Evolutionary conservation across 1,140 invertebrate genomes (phyloP), one percentile per base, ranked within the genome.

Genomic region (Bactericera cockerelli): DNA sequence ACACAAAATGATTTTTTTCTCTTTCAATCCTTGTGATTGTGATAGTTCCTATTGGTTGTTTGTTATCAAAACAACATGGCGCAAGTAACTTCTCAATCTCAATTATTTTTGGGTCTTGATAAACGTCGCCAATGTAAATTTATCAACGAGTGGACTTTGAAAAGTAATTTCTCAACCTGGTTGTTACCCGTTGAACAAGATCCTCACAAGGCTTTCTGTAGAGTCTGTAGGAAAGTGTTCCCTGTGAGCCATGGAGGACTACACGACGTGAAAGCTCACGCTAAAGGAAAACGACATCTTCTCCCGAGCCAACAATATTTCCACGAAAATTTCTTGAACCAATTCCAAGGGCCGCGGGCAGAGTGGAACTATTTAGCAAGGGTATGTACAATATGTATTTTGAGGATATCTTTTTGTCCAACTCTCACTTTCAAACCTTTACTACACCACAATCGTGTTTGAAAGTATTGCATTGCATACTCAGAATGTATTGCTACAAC

Each of bases 111-210:
- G 58, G 62, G 64, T 56, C 63, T 60, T 61, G 64, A 65, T 55
- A 65, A 64, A 62, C 66, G 67, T 31, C 66, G 68, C 38, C 67
- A 67, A 58, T 70, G 70, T 65, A 70, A 69, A 63, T 69, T 69
- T 64, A 68, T 68, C 60, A 59, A 62, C 31, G 63, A 61, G 53
- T 70, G 70, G 67, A 62, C 62, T 49, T 61, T 57, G 53, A 63
- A 64, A 60, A 63, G 59, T 42, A 63, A 68, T 61, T 70, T 68
- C 64, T 65, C 66, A 33, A 42, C 63, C 8, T 70, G 68, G 69
- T 60, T 70, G 19, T 55, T 63, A 39, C 63, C 70, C 53, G 67
- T 69, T 26, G 65, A 66, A 57, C 64, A 65, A 26, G 65, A 71
- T 59, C 61, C 65, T 55, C 68, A 69, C 61, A 69, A 70, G 60